These are phyloP conservation scores for Peromyscus maniculatus DNA, from an alignment of 2,113 vertebrate genomes.

Conservation along the genomic window DNA sequence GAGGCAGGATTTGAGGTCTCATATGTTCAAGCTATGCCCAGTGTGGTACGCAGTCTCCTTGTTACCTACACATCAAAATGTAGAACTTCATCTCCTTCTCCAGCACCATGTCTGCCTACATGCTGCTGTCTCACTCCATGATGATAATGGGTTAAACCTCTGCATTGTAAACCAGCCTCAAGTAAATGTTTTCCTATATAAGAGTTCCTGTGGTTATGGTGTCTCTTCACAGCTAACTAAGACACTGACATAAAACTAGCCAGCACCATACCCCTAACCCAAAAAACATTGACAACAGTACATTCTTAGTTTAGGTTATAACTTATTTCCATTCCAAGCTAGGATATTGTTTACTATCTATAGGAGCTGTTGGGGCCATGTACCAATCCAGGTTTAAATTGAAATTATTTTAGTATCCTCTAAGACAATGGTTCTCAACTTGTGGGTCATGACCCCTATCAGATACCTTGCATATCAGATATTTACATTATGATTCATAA, in stretches of 20 bases:
- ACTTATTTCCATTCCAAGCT: background rate
- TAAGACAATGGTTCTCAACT: background rate
- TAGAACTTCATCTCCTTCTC: background rate
- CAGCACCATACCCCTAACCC: background rate
- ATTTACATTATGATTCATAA: background rate
- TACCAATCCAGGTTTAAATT: background rate
- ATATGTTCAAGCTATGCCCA: background rate
- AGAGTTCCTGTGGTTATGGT: background rate
- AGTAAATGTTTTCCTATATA: background rate
- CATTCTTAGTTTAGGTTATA: background rate
- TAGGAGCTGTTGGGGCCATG: background rate
- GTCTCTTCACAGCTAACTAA: background rate
- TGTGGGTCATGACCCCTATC: background rate
- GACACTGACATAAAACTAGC: background rate
- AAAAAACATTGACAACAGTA: background rate
- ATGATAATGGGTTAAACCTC: background rate
- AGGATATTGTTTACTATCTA: background rate
- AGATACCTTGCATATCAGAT: background rate
- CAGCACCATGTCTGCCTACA: background rate
- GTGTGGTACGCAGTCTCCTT: background rate
- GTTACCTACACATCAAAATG: background rate
- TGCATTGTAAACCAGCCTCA: background rate
- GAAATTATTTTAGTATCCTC: background rate
- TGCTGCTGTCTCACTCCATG: background rate
- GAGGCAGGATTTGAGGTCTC: background rate